These are phyloP conservation scores for Diachasmimorpha longicaudata DNA, from an alignment of 1,140 invertebrate species.

Conservation along the genomic window DNA sequence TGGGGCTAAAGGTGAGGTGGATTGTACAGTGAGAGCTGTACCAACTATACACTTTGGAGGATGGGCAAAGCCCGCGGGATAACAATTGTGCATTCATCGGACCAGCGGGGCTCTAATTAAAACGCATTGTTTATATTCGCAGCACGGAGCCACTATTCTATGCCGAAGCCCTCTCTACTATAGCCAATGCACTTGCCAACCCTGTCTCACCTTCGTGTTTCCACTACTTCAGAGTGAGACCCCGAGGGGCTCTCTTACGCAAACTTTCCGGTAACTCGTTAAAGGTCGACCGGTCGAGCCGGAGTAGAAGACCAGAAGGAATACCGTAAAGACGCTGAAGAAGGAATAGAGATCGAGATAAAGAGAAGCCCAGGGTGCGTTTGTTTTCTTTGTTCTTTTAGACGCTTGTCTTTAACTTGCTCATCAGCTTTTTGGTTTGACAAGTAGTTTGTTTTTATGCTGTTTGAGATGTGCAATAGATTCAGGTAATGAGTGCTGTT, in stretches of 20 bases:
- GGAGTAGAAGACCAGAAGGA: background rate
- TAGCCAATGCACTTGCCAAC: background rate
- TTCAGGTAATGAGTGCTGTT: conserved; percentile 24
- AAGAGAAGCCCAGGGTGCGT: background rate
- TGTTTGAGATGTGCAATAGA: background rate
- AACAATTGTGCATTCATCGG: conserved; percentile 56
- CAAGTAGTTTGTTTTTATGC: background rate
- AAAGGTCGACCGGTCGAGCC: conserved; percentile 26
- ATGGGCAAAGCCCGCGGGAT: conserved; percentile 32
- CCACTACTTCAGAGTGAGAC: background rate
- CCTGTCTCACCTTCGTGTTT: conserved; percentile 30
- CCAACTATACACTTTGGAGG: background rate
- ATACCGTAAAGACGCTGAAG: background rate
- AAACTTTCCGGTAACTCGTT: conserved; percentile 36
- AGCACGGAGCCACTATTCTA: conserved; percentile 41
- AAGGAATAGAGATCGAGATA: background rate
- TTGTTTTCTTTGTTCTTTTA: background rate
- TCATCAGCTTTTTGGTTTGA: background rate
- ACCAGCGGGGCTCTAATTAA: conserved; percentile 51
- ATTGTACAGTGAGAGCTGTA: background rate
- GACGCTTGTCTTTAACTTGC: background rate
- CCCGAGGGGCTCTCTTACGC: conserved; percentile 11
- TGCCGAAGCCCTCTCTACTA: conserved; percentile 17
- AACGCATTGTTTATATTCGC: conserved; percentile 62
- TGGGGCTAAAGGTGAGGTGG: background rate